phyloP scores from a whole-genome alignment of 2,888 invertebrate species.

The Rhamnusium bicolor region DNA sequence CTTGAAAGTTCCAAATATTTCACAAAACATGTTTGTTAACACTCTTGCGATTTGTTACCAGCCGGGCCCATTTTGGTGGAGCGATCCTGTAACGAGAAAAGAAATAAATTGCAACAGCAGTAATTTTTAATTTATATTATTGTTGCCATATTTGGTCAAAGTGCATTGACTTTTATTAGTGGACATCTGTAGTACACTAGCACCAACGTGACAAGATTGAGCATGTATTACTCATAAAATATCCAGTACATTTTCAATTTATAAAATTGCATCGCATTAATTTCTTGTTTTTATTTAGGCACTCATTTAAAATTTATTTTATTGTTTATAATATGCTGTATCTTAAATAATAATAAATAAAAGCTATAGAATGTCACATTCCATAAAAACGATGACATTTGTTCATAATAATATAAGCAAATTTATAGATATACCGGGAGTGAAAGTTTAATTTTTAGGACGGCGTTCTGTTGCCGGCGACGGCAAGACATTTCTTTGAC shows the following conservation, averaged over 20 bases:
- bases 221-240: conserved; percentile 20
- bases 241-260: conserved; percentile 1
- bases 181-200: conserved; percentile 23
- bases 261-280: background rate
- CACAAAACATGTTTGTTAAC: conserved; percentile 62
- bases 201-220: background rate
- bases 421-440: too few species aligned
- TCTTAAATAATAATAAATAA: too few species aligned
- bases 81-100: conserved; percentile 29
- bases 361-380: too few species aligned
- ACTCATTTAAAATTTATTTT: too few species aligned
- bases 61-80: conserved; percentile 33
- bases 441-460: too few species aligned
- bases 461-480: too few species aligned
- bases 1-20: conserved; percentile 65
- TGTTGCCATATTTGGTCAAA: conserved; percentile 20
- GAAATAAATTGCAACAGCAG: conserved; percentile 11
- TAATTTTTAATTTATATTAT: conserved; percentile 19
- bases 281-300: background rate
- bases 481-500: too few species aligned
- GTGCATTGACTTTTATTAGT: conserved; percentile 28
- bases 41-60: conserved; percentile 20
- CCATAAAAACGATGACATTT: too few species aligned
- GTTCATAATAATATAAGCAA: too few species aligned
- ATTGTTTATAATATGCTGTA: too few species aligned